Base-by-base conservation (phyloP, 1,140 invertebrate species). In the Carposina sasakii region DNA sequence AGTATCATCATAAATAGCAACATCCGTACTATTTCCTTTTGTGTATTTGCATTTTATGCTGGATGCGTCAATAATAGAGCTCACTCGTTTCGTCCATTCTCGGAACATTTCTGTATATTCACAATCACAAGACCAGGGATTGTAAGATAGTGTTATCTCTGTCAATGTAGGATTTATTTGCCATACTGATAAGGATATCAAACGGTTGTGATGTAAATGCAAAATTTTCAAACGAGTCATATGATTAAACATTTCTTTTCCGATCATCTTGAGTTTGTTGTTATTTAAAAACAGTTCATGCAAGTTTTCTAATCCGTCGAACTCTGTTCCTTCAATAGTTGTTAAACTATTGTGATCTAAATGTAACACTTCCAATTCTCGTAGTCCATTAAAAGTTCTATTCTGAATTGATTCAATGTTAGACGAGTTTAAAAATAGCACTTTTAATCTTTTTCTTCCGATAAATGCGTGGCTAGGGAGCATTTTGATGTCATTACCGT, bases 81-180 rank as follows among this genome's bases (percentile, higher is more conserved):
- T 88, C 13, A 88, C 88, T 34, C 88, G 87, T 31, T 89, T 87
- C 47, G 92, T 87, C 90, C 93, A 97, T 65, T 94, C 91, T 48
- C 92, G 89, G 63, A 95, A 90, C 67, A 90, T 88, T 66, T 92
- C 90, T 6, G 92, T 89, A 67, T 93, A 95, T 55, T 93, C 90
- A 83, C 96, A 97, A 48, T 94, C 91, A 76, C 96, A 97, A 21
- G 91, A 91, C 94, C 94, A 97, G 2, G 93, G 93, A 76, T 97
- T 97, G 3, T 87, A 88, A 0, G 92, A 88, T 22, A 97, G 74
- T 0, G 88, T 90, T 45, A 96, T 74, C 62, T 91, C 89, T 19
- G 85, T 89, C 31, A 96, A 85, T 4, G 88, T 85, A 0, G 87
- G 77, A 44, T 90, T 89, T 59, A 95, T 77, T 57, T 91, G 88